Conservation (phyloP, 2,797 vertebrate species). For the Poecilia wingei region DNA sequence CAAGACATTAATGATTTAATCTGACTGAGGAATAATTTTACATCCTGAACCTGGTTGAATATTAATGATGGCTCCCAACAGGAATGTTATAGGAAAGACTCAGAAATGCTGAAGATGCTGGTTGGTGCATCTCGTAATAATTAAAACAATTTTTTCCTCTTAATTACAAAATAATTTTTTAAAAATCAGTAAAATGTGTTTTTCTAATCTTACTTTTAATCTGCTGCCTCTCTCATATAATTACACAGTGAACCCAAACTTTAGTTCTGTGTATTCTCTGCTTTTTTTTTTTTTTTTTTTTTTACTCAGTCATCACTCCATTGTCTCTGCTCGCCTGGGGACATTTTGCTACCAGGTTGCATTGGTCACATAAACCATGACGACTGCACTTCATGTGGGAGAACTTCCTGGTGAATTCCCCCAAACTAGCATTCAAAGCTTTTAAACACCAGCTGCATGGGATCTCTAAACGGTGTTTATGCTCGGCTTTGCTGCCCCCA, state of each 20-base stretch:
- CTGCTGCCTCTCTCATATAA: background rate
- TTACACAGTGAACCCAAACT: slow-evolving; percentile 5
- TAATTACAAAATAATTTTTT: background rate
- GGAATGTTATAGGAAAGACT: background rate
- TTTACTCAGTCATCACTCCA: slow-evolving; percentile 16
- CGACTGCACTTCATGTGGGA: slow-evolving; percentile 59
- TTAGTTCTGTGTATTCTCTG: slow-evolving; percentile 12
- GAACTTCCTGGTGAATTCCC: slow-evolving; percentile 60
- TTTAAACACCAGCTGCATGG: slow-evolving; percentile 42
- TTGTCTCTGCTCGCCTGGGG: slow-evolving; percentile 19
- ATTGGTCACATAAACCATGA: slow-evolving; percentile 40
- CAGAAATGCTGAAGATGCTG: background rate
- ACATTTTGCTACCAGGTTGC: slow-evolving; percentile 38
- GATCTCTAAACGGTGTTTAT: slow-evolving; percentile 25
- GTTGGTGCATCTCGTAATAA: background rate
- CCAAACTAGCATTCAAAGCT: slow-evolving; percentile 44
- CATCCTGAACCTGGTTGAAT: background rate
- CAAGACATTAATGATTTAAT: background rate
- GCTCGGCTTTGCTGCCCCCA: slow-evolving; percentile 2
- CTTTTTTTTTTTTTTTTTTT: background rate
- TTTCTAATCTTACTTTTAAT: background rate
- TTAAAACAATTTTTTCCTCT: background rate
- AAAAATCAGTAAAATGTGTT: background rate
- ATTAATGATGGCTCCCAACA: background rate
- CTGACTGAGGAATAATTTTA: background rate